Conservation (phyloP, 2,113 vertebrate species). For the Cheilinus undulatus region DNA sequence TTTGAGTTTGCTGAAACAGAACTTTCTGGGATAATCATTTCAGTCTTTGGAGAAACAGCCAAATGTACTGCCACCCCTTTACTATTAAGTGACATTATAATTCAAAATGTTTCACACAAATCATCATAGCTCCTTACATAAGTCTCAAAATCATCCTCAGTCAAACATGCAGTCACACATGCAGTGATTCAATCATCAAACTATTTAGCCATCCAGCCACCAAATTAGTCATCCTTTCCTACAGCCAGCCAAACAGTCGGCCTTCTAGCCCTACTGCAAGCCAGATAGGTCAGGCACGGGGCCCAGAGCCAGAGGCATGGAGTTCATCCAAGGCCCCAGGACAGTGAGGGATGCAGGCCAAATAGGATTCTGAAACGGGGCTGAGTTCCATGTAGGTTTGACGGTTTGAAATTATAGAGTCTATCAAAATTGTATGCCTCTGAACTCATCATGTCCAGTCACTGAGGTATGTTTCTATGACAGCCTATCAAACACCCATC, state of each 20-base stretch:
- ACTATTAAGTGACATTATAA: conserved; percentile 9
- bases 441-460: background rate
- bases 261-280: conserved; percentile 17
- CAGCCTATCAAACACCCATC: background rate
- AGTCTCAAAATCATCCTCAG: background rate
- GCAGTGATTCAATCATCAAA: conserved; percentile 25
- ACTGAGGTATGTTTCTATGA: background rate
- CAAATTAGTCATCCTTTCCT: conserved; percentile 39
- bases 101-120: conserved; percentile 24
- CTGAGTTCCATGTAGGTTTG: background rate
- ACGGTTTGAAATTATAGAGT: background rate
- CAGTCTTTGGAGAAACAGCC: conserved; percentile 17
- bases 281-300: conserved; percentile 48
- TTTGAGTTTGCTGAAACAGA: conserved; percentile 4
- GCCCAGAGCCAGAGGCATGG: conserved; percentile 55
- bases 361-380: background rate
- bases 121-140: conserved; percentile 29
- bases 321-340: conserved; percentile 27
- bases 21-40: background rate
- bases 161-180: conserved; percentile 16
- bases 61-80: conserved; percentile 1
- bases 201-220: conserved; percentile 38
- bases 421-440: background rate
- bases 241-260: conserved; percentile 39
- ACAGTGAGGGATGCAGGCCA: conserved; percentile 13